phyloP scores from a whole-genome alignment of 2,113 vertebrate genomes.

The Microtus montanus region DNA sequence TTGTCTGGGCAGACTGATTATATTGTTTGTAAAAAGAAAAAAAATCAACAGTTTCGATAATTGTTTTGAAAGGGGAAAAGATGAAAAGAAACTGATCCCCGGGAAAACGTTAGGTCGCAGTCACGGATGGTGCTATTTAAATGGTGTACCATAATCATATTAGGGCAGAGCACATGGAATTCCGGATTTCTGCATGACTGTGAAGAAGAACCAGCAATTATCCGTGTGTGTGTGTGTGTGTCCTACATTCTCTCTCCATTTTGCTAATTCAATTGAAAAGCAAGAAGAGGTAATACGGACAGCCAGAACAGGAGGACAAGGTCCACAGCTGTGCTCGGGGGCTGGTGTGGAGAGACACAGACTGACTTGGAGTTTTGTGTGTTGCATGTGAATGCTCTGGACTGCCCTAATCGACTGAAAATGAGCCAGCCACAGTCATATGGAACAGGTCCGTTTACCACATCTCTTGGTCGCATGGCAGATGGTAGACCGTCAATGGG shows the following conservation, averaged over 20 bases:
- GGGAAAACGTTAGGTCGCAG: slow-evolving; percentile 79
- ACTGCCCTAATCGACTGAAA: slow-evolving; percentile 86
- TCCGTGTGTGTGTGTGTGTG: slow-evolving; percentile 17
- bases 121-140: slow-evolving; percentile 80
- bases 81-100: slow-evolving; percentile 74
- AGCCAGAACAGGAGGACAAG: slow-evolving; percentile 50
- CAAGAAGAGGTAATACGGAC: slow-evolving; percentile 67
- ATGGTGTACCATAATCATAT: slow-evolving; percentile 81
- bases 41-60: slow-evolving; percentile 53
- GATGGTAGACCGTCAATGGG: slow-evolving; percentile 94
- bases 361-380: slow-evolving; percentile 81
- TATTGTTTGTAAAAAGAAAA: slow-evolving; percentile 56
- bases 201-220: slow-evolving; percentile 71
- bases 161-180: slow-evolving; percentile 78
- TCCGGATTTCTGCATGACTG: slow-evolving; percentile 75
- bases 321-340: slow-evolving; percentile 66
- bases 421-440: slow-evolving; percentile 85
- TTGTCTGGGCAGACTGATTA: slow-evolving; percentile 44
- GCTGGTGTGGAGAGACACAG: slow-evolving; percentile 63
- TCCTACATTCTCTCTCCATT: slow-evolving; percentile 71
- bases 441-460: slow-evolving; percentile 88
- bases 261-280: slow-evolving; percentile 69
- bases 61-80: slow-evolving; percentile 53
- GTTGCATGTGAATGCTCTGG: slow-evolving; percentile 83
- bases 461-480: slow-evolving; percentile 90